Evolutionary conservation across 2,113 vertebrate species (phyloP), one percentile per base, ranked within the genome.

Genomic region (Recurvirostra avosetta): DNA sequence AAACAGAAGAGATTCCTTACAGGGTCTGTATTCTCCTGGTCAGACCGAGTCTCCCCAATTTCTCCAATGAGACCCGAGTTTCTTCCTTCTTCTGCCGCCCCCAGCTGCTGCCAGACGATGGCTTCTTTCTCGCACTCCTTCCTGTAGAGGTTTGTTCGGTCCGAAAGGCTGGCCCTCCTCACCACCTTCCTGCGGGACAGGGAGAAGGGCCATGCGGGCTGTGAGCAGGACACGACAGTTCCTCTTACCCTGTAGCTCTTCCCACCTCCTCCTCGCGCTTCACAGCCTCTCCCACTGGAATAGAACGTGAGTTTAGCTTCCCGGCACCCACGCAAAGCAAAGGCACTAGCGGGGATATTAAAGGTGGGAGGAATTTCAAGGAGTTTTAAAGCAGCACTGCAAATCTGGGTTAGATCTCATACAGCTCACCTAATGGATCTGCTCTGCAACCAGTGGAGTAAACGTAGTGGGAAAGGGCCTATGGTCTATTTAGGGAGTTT

Each of bases 111-210:
- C 99, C 99, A 99, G 56, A 99, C 98, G 3, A 99, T 99, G 96
- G 99, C 99, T 88, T 99, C 99, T 2, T 99, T 99, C 97, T 99
- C 99, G 1, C 99, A 99, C 89, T 99, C 99, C 94, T 99, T 99
- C 66, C 99, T 98, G 96, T 99, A 99, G 30, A 99, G 96, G 97
- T 99, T 99, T 94, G 99, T 99, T 92, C 99, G 97, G 97, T 99
- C 99, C 0, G 99, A 99, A 81, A 99, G 98, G 97, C 99, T 99
- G 87, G 99, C 99, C 90, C 99, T 98, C 92, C 99, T 98, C 68
- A 99, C 99, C 94, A 99, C 99, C 98, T 99, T 99, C 76, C 99
- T 99, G 95, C 9, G 47, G 90, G 84, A 91, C 91, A 96, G 62
- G 85, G 62, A 78, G 15, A 92, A 66, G 67, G 45, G 70, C 1